phyloP scores from a whole-genome alignment of 2,113 vertebrate genomes.

The Pogona vitticeps region DNA sequence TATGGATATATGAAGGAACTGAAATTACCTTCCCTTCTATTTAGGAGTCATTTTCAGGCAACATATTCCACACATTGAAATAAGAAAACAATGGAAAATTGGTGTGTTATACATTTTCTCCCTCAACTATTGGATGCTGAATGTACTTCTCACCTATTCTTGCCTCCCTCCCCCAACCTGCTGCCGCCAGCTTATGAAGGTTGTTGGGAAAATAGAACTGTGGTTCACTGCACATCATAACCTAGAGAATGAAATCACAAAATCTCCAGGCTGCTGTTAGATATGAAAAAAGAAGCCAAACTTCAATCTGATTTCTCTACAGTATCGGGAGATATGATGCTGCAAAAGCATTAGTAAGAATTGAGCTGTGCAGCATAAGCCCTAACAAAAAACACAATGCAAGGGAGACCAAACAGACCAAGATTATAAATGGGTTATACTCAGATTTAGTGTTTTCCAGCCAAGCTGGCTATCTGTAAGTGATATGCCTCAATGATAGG shows the following conservation, averaged over 20 bases:
- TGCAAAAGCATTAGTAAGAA: not conserved
- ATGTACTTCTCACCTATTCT: no score
- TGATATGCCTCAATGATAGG: no score
- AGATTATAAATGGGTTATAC: not conserved
- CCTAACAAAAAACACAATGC: conserved; percentile 6
- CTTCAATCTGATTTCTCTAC: conserved; percentile 20
- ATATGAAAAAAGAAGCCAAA: not conserved
- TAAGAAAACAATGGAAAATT: no score
- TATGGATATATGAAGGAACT: no score
- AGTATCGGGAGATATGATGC: not conserved
- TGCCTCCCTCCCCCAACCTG: no score
- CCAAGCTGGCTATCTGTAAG: not conserved
- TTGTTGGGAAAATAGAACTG: not conserved
- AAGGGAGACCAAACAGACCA: not conserved
- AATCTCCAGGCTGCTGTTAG: not conserved
- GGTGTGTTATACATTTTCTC: no score
- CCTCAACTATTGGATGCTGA: no score
- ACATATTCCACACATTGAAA: no score
- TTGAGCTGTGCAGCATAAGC: not conserved
- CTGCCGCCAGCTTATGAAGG: not conserved
- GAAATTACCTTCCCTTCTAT: no score
- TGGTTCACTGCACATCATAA: not conserved
- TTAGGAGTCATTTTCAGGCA: no score
- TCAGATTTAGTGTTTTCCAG: accelerated
- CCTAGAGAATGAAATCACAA: not conserved